These are phyloP conservation scores for Lucifuga dentata DNA, from an alignment of 2,113 vertebrate species.

Conservation along the genomic window DNA sequence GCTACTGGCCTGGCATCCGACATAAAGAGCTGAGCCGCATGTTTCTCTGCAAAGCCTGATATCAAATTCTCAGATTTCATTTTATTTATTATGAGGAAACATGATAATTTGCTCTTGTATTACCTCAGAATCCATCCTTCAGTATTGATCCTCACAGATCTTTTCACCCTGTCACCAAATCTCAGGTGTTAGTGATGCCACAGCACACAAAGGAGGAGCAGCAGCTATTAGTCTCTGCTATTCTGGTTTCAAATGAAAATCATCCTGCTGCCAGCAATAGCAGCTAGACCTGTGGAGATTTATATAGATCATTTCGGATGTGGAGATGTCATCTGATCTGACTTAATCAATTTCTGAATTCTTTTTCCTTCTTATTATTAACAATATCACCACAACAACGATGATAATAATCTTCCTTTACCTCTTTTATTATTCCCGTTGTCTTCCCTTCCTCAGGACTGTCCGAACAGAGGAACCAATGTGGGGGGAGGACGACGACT, in stretches of 20 bases:
- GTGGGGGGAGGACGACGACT: conserved; percentile 89
- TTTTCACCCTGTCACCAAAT: conserved; percentile 21
- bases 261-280: conserved; percentile 30
- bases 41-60: conserved; percentile 29
- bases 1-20: neutral
- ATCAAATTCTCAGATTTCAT: conserved; percentile 20
- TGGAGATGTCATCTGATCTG: conserved; percentile 46
- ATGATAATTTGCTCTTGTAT: conserved; percentile 32
- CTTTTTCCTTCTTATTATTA: conserved; percentile 5
- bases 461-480: conserved; percentile 83
- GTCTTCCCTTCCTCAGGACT: conserved; percentile 70
- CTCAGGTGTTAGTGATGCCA: conserved; percentile 21
- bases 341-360: conserved; percentile 15
- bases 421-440: neutral
- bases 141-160: conserved; percentile 22
- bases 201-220: conserved; percentile 16
- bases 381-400: neutral
- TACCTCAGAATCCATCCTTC: conserved; percentile 22
- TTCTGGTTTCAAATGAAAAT: conserved; percentile 43
- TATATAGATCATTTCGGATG: conserved; percentile 44
- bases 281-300: conserved; percentile 2
- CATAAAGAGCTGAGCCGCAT: conserved; percentile 22
- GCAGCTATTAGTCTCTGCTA: conserved; percentile 10
- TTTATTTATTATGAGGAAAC: conserved; percentile 30
- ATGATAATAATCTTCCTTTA: neutral